Base-by-base conservation (phyloP, 2,797 vertebrate genomes). In the Eleutherodactylus coqui region DNA sequence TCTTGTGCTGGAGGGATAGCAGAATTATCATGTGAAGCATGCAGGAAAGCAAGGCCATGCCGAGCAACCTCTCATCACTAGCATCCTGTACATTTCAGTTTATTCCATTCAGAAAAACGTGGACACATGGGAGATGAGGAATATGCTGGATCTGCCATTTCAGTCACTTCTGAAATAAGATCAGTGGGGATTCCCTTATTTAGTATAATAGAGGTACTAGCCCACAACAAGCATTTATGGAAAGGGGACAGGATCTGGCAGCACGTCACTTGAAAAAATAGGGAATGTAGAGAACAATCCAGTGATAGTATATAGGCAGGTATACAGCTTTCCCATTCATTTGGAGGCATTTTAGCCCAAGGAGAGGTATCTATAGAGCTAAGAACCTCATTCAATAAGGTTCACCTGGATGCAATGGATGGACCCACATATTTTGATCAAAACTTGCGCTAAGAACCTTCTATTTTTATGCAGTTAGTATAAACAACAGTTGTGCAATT, bases 11-110 rank as follows among this genome's bases (percentile, higher is more conserved):
- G n/a, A 64, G 24, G 64, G 78, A 41, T 6, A 10, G 49, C 16
- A 51, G 47, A n/a, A 86, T 75, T 75, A 81, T 76, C 36, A 75
- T 60, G 58, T 75, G 47, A 79, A 19, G 62, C 62, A 70, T 27
- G 7, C 77, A 80, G 38, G 13, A 38, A 55, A 47, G 38, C 16
- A 72, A n/a, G 24, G 53, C 77, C n/a, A 47, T 62, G 41, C 19
- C n/a, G 21, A 55, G 75, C 53, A 60, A 24, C 16, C 19, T 77
- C 43, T 62, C 45, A 60, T 32, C 58, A 36, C 45, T 29, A 32
- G n/a, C 19, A 34, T 47, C 27, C 55, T 38, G 5, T 29, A 72
- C 38, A 64, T 81, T 43, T 60, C 36, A 79, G 32, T 43, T 41
- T 47, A 47, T 75, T 75, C 34, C 49, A 62, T 47, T 75, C 51